Evolutionary conservation across 2,888 invertebrate genomes (phyloP).

Genomic region (Standfussiana lucernea): DNA sequence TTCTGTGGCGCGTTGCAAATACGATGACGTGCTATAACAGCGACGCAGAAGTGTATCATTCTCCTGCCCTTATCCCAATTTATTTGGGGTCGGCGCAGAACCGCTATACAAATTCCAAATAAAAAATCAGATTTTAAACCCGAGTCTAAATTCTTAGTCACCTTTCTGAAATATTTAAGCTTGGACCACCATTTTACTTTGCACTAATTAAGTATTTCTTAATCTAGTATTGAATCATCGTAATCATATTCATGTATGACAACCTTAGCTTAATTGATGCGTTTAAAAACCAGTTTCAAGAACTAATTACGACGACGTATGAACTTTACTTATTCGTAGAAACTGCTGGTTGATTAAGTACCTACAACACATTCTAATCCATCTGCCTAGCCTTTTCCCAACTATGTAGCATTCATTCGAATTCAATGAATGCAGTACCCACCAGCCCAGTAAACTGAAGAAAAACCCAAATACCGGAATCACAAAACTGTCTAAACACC

Average conservation of each 20-base stretch:
- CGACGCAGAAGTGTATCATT: no score
- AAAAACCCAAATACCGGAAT: slow-evolving; percentile 34
- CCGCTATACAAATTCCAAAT: no score
- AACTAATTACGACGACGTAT: not conserved
- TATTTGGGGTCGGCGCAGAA: not conserved
- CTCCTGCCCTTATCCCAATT: not conserved
- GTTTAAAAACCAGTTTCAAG: not conserved
- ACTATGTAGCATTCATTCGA: no score
- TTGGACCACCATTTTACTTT: no score
- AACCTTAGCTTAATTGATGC: not conserved
- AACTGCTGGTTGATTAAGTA: not conserved
- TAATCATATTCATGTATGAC: not conserved
- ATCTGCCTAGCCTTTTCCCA: no score
- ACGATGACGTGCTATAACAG: not conserved
- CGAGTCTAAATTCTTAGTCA: no score
- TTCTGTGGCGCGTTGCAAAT: no score
- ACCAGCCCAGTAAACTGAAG: not conserved
- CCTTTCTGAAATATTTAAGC: no score
- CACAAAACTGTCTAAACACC: slow-evolving; percentile 28
- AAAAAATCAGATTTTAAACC: no score
- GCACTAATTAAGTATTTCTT: not conserved
- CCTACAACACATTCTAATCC: not conserved
- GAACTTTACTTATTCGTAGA: not conserved
- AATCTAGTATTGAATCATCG: not conserved
- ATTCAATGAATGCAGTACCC: not conserved